Base-by-base conservation (phyloP, 1,140 invertebrate genomes). In the Stratiolaelaps scimitus region DNA sequence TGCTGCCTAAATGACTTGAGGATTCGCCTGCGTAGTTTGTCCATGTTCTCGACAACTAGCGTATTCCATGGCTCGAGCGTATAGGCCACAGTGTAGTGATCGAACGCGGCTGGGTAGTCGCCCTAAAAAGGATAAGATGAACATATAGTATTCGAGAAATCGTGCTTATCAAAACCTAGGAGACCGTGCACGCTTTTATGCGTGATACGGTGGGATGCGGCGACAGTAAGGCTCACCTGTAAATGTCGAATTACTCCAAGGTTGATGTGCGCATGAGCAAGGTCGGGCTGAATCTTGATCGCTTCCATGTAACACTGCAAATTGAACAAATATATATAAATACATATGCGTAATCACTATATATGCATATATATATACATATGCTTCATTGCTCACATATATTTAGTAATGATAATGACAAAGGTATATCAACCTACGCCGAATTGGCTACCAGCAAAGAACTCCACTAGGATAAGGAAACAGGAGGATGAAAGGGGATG, bases 181-280 rank as follows among this genome's bases (percentile, higher is more conserved):
- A n/a, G n/a, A n/a, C n/a, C n/a, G n/a, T n/a, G n/a, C n/a, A n/a
- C n/a, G 34, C 34, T 40, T 40, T 40, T 4, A 40, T 40, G 4
- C 4, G 34, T 40, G 34, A 19, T 19, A 4, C 44, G 23, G 20
- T 10, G 23, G 40, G 28, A 34, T 23, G 0, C 43, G 10, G 0
- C 10, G 26, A 6, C 34, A 10, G 10, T 40, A 6, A 40, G 34
- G 5, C 65, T 69, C 44, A 71, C 70, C 69, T 71, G 68, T 43
- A 71, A 45, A 69, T 74, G 73, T 66, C 72, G 70, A 10, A 74
- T 71, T n/a, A 73, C 73, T 45, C 71, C 73, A 17, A 74, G 46
- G 66, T 74, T 74, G 15, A 73, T 68, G 46, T 73, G 72, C 23
- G 73, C 70, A 43, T 71, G 69, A 1, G 69, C 68, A 10, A 69